Evolutionary conservation across 2,888 invertebrate species (phyloP).

Genomic region (Melipona bicolor): DNA sequence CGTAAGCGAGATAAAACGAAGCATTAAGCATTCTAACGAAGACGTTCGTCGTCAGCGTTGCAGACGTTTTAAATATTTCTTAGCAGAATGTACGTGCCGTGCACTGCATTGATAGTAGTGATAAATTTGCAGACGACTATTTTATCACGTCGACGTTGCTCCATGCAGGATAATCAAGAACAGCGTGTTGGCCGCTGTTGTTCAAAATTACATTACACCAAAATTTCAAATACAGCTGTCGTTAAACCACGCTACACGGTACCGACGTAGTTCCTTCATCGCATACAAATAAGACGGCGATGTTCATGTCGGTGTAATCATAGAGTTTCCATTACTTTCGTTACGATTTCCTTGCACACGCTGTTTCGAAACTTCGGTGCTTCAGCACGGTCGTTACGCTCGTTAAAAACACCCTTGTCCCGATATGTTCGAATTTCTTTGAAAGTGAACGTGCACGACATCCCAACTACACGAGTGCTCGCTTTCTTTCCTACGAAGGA

Average conservation of each 20-base stretch:
- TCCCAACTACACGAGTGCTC: background rate
- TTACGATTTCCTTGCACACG: conserved; percentile 54
- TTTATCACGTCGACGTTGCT: background rate
- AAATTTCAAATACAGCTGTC: conserved; percentile 42
- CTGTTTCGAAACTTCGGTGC: conserved; percentile 38
- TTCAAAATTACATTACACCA: conserved; percentile 54
- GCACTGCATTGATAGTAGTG: too few relatives aligned
- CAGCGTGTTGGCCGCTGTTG: conserved; percentile 23
- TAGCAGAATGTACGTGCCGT: background rate
- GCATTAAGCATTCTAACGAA: background rate
- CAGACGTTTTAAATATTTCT: background rate
- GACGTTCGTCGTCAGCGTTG: background rate
- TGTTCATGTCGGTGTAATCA: conserved; percentile 51
- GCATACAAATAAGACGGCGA: conserved; percentile 66
- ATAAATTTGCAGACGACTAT: conserved; percentile 7
- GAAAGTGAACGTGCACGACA: background rate
- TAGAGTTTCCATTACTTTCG: conserved; percentile 59
- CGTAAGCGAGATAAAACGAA: background rate
- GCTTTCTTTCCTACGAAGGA: background rate
- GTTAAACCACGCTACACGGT: conserved; percentile 58
- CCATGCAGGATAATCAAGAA: conserved; percentile 43
- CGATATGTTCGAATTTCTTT: conserved; percentile 23
- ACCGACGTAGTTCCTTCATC: conserved; percentile 29
- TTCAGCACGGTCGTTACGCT: conserved; percentile 26
- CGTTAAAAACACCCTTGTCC: conserved; percentile 21